These are phyloP conservation scores for Acanthosepion pharaonis DNA, from an alignment of 2,888 invertebrate species.

Conservation along the genomic window DNA sequence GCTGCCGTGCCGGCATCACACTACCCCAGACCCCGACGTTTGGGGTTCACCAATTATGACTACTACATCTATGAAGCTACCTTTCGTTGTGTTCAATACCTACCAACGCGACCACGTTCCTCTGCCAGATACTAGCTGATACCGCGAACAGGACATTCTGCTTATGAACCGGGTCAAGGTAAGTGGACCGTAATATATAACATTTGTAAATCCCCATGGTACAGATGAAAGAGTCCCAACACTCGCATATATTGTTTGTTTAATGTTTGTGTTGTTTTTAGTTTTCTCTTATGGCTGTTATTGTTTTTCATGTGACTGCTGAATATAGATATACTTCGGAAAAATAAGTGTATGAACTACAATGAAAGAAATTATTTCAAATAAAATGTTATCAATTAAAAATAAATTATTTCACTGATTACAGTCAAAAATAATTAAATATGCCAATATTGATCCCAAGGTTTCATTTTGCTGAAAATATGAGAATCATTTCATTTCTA, in stretches of 20 bases:
- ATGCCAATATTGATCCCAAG: neutral
- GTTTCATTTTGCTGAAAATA: neutral
- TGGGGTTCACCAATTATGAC: conserved; percentile 44
- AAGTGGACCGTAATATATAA: neutral
- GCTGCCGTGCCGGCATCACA: conserved; percentile 15
- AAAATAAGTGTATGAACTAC: neutral
- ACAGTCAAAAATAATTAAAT: neutral
- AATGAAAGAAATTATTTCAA: neutral
- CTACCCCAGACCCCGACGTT: conserved; percentile 18
- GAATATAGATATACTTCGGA: neutral
- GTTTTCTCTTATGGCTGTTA: neutral
- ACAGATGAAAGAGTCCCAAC: no score
- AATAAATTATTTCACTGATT: neutral
- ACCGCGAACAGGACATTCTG: neutral
- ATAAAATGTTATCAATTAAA: neutral
- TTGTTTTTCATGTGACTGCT: neutral
- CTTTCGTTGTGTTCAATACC: conserved; percentile 44
- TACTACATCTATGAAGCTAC: conserved; percentile 43
- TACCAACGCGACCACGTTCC: conserved; percentile 41
- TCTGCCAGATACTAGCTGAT: conserved; percentile 46
- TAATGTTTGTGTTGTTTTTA: no score
- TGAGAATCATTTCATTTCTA: neutral
- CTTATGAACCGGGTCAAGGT: conserved; percentile 33
- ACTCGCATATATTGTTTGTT: no score
- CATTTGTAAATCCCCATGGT: no score